Evolutionary conservation across 2,888 invertebrate genomes (phyloP), one percentile per base, ranked within the genome.

Genomic region (Lysandra bellargus): DNA sequence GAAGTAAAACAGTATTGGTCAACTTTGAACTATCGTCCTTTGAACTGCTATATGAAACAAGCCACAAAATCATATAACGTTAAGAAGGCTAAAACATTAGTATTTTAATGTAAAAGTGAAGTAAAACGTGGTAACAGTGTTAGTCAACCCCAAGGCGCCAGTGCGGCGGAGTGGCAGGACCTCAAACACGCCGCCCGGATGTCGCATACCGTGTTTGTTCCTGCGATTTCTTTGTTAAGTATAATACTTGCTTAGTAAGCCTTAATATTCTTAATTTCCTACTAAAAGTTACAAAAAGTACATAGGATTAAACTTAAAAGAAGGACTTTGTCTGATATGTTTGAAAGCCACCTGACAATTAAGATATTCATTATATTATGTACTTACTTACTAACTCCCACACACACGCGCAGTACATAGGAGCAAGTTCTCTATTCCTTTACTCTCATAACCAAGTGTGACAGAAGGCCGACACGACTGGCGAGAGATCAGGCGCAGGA

Each of bases 71-170:
- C 44, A 9, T 44, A 40, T 7, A 12, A 23, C 40, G 40, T 61
- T 78, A 5, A 40, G 61, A 5, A 40, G 61, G n/a, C 53, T 49
- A n/a, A 49, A 75, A 23, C 33, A 37, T 37, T 14, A 69, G 69
- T 37, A 69, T 30, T 84, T 83, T 84, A 85, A 85, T 85, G 84
- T 84, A 85, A 84, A 84, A 86, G 85, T 87, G 84, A 85, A 84
- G 86, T 86, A 86, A 86, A 83, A 87, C 57, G 12, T 57, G 17
- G 57, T 14, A 17, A 12, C 87, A 88, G 88, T 87, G 87, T 87
- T 87, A 83, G 85, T 83, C 83, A 83, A 82, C 84, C 82, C 82
- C 78, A 81, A 78, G 84, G 84, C 83, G 81, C 84, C 69, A 69
- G 4, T 81, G 81, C 81, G 78, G 79, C 81, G 80, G 80, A 80